Evolutionary conservation across 2,888 invertebrate species (phyloP), one percentile per base, ranked within the genome.

Genomic region (Stenchaetothrips biformis): DNA sequence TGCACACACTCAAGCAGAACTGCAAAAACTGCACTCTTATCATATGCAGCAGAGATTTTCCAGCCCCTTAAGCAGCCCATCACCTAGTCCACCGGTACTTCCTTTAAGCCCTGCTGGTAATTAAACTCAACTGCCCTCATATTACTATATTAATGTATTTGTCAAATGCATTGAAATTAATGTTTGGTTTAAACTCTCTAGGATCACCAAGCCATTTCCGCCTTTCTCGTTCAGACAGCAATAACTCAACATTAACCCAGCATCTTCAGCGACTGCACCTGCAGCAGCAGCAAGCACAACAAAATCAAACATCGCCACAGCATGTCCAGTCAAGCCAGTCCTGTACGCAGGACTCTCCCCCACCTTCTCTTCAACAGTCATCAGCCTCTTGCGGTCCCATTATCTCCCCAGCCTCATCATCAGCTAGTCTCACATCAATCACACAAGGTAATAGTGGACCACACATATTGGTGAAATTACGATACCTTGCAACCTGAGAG

Each of bases 181-280:
- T 53, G 13, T 67, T 37, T 2, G 1, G 16, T 81, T 37, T 21
- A 27, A 78, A 78, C 80, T 48, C 84, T 85, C 13, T 83, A 91
- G 92, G 91, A 81, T 92, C 92, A 13, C 92, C 92, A 59, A 91
- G 67, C 11, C 67, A 74, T 21, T 74, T 74, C 25, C 21, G 67
- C 11, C 21, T 74, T 11, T 7, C 67, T 11, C 67, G 67, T 74
- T 74, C 67, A 25, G 67, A 74, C 82, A 86, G 87, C n/a, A 87
- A 87, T 82, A 83, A 82, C 79, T 81, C 81, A 8, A 84, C 85
- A 78, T 84, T 88, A n/a, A 85, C 87, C 48, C 87, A 87, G 81
- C 87, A 87, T 82, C 84, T 88, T 78, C 88, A 88, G 83, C 84
- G 87, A 81, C 85, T 88, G 47, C 88, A 88, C 81, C 85, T 88